A percentile compares a stretch with the other conserved stretches of the same genome.
Conservation (phyloP, 2,113 vertebrate genomes). For the Dendropsophus ebraccatus region DNA sequence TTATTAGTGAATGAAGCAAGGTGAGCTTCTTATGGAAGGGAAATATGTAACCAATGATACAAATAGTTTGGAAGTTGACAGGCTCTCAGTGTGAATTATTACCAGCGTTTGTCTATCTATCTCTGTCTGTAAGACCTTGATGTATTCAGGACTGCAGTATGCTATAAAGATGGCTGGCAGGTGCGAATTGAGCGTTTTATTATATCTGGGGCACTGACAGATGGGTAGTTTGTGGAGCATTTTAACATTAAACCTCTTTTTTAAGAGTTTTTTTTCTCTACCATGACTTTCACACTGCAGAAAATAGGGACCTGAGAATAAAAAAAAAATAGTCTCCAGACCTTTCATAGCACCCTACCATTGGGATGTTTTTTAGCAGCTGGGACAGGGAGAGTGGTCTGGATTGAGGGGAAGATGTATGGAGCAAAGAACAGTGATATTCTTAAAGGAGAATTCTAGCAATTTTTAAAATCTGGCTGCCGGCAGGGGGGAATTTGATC, state of each 20-base stretch:
- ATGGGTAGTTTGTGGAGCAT: not conserved
- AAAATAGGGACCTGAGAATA: not conserved
- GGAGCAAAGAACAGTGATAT: no score
- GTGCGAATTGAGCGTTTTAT: constrained; percentile 56
- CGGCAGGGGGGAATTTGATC: no score
- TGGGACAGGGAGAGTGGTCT: no score
- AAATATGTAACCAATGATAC: constrained; percentile 55
- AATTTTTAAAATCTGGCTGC: no score
- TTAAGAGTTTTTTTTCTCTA: not conserved
- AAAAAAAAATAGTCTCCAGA: not conserved
- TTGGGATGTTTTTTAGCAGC: no score
- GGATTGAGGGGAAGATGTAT: no score
- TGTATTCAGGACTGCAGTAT: constrained; percentile 43
- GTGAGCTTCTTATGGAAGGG: constrained; percentile 31
- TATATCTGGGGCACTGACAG: constrained; percentile 25
- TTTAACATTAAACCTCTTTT: constrained; percentile 34
- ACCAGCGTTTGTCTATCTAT: constrained; percentile 42
- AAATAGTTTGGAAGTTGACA: constrained; percentile 46
- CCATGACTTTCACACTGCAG: constrained; percentile 11
- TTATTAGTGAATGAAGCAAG: constrained; percentile 41
- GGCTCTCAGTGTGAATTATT: constrained; percentile 45
- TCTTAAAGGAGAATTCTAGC: no score
- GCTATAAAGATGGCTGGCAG: constrained; percentile 47
- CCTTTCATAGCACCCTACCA: no score
- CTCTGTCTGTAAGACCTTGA: constrained; percentile 52